phyloP scores from a whole-genome alignment of 2,113 vertebrate genomes.

The Halcyon malimbica region DNA sequence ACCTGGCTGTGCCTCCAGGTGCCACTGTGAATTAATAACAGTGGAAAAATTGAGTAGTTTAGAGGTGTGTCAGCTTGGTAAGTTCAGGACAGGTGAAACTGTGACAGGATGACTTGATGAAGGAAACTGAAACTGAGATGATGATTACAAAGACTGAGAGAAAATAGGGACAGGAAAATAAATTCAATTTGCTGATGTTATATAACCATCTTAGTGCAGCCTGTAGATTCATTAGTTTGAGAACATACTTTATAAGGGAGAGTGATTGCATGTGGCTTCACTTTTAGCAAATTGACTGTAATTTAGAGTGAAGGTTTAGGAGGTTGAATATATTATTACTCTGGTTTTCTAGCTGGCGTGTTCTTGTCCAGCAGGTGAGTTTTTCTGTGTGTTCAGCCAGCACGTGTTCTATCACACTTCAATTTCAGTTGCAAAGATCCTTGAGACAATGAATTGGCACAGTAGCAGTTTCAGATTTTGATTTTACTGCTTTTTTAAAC shows the following conservation, averaged over 20 bases:
- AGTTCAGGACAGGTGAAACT: conserved; percentile 21
- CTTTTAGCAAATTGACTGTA: conserved; percentile 47
- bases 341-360: not conserved
- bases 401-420: not conserved
- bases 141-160: not conserved
- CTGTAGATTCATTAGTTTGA: conserved; percentile 27
- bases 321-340: conserved; percentile 31
- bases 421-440: not conserved
- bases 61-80: conserved; percentile 1
- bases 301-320: conserved; percentile 35
- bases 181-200: conserved; percentile 27
- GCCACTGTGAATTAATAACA: not conserved
- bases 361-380: conserved; percentile 34
- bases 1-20: not conserved
- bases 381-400: not conserved
- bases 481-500: not conserved
- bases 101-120: not conserved
- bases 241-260: conserved; percentile 2
- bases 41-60: not conserved
- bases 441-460: not conserved
- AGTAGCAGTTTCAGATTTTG: not conserved
- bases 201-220: not conserved
- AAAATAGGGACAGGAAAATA: conserved; percentile 25
- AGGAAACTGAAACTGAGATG: not conserved
- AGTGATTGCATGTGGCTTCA: not conserved